phyloP scores from a whole-genome alignment of 2,797 vertebrate species.

The Tapirus indicus region DNA sequence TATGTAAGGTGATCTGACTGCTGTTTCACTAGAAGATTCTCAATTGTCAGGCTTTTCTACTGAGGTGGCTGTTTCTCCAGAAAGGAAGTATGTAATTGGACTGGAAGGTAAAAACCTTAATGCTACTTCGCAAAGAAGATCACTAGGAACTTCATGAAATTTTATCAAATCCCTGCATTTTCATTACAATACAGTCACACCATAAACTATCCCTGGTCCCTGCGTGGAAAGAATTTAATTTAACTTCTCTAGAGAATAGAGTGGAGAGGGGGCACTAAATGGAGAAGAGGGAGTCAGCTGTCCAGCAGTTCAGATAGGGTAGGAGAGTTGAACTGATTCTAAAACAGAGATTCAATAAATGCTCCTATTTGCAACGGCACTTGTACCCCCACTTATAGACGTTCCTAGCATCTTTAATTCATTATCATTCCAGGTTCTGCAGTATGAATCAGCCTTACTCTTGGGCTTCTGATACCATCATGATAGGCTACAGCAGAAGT shows the following conservation, averaged over 20 bases:
- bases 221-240: neutral
- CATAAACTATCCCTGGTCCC: neutral
- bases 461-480: neutral
- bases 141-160: neutral
- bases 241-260: no score
- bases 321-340: neutral
- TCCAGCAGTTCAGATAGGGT: neutral
- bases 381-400: neutral
- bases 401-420: neutral
- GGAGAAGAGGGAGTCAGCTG: neutral
- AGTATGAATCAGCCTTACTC: neutral
- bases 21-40: neutral
- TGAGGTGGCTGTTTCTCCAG: neutral
- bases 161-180: neutral
- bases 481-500: neutral
- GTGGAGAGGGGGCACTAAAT: neutral
- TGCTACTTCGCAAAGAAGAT: neutral
- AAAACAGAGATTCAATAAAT: neutral
- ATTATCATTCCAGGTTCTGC: neutral
- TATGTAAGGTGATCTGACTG: neutral
- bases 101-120: neutral
- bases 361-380: neutral
- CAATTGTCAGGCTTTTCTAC: neutral
- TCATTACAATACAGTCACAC: neutral
- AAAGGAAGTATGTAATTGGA: neutral